Evolutionary conservation across 2,888 invertebrate species (phyloP).

Genomic region (Nemotelus nigrinus): DNA sequence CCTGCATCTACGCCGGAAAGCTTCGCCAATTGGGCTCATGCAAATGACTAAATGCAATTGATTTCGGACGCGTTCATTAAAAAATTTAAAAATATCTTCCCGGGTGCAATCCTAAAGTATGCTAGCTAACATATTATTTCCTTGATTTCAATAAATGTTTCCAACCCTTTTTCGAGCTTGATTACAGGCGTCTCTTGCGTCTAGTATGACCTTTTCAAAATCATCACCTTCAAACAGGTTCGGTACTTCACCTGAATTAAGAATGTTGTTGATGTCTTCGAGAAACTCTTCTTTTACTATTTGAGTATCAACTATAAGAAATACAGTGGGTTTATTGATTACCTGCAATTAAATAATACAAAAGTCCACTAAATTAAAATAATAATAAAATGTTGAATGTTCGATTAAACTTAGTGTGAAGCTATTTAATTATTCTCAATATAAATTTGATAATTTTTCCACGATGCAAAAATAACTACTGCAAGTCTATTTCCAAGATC

Average conservation of each 20-base stretch:
- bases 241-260: slow-evolving; percentile 93
- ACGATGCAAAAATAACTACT: no score
- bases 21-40: slow-evolving; percentile 91
- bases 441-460: no score
- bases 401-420: no score
- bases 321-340: slow-evolving; percentile 78
- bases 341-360: slow-evolving; percentile 54
- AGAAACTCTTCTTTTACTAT: slow-evolving; percentile 90
- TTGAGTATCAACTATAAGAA: slow-evolving; percentile 90
- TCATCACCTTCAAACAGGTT: slow-evolving; percentile 90
- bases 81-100: slow-evolving; percentile 85
- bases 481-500: no score
- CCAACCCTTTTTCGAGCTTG: slow-evolving; percentile 72
- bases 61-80: slow-evolving; percentile 82
- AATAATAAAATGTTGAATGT: no score
- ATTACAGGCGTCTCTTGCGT: slow-evolving; percentile 77
- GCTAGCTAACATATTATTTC: neutral
- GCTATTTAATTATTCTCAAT: no score
- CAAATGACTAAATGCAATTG: slow-evolving; percentile 88
- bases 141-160: slow-evolving; percentile 8
- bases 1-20: slow-evolving; percentile 86
- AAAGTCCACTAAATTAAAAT: neutral
- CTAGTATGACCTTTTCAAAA: slow-evolving; percentile 83
- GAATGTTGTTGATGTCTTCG: slow-evolving; percentile 90
- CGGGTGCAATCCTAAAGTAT: slow-evolving; percentile 68